phyloP scores from a whole-genome alignment of 92 coral and sea anemone genomes.

The Epizoanthus fatuus region DNA sequence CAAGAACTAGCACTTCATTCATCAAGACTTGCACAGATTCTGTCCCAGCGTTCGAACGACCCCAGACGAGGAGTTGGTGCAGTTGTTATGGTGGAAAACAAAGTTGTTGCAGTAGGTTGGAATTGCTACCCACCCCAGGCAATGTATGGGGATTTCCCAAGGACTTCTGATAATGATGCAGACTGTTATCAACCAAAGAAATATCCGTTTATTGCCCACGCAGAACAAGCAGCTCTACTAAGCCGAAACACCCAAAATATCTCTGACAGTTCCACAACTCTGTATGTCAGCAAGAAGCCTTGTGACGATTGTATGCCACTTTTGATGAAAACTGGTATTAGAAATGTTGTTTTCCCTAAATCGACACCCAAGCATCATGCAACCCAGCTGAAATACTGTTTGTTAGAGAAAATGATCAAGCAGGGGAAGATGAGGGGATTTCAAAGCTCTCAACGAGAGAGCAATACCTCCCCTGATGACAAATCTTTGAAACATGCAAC shows the following conservation, averaged over 20 bases:
- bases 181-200: constrained; percentile 68
- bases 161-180: constrained; percentile 72
- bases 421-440: constrained; percentile 62
- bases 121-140: constrained; percentile 84
- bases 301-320: constrained; percentile 91
- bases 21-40: constrained; percentile 81
- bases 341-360: constrained; percentile 76
- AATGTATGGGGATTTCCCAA: constrained; percentile 86
- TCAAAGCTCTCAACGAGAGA: constrained; percentile 35
- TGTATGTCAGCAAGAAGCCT: constrained; percentile 91
- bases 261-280: constrained; percentile 64
- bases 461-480: too few relatives aligned
- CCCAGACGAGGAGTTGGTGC: constrained; percentile 93
- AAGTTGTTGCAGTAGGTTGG: constrained; percentile 88
- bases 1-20: constrained; percentile 80
- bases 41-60: constrained; percentile 85
- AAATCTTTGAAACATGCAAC: background rate
- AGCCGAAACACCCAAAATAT: constrained; percentile 72
- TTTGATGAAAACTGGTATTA: constrained; percentile 76
- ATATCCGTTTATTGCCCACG: constrained; percentile 83
- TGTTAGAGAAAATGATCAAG: constrained; percentile 42
- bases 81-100: constrained; percentile 68
- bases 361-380: constrained; percentile 40
- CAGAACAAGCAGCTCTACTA: constrained; percentile 87
- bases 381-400: constrained; percentile 43